phyloP scores from a whole-genome alignment of 2,797 vertebrate genomes.

The Acanthurus lineatus region DNA sequence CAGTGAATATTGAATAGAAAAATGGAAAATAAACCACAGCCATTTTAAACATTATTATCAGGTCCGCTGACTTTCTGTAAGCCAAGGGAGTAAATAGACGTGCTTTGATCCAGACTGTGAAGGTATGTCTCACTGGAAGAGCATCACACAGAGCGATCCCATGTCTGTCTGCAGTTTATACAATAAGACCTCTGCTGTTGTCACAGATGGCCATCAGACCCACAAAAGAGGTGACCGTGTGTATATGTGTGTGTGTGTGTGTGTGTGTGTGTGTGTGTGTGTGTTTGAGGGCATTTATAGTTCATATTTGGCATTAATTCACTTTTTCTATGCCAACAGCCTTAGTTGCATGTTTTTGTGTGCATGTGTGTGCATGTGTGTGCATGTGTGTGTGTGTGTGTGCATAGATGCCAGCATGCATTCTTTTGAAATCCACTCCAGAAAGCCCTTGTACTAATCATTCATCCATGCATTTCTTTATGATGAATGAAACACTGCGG shows the following conservation, averaged over 20 bases:
- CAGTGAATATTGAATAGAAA: slow-evolving; percentile 54
- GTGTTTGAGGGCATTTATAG: slow-evolving; percentile 23
- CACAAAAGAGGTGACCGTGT: slow-evolving; percentile 39
- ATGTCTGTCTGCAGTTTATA: slow-evolving; percentile 61
- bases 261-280: slow-evolving; percentile 9
- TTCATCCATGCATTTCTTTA: slow-evolving; percentile 64
- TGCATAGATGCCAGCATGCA: slow-evolving; percentile 23
- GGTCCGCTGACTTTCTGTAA: slow-evolving; percentile 56
- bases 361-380: slow-evolving; percentile 32
- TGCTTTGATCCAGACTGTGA: slow-evolving; percentile 68
- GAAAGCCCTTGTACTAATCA: slow-evolving; percentile 51
- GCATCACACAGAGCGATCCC: slow-evolving; percentile 48
- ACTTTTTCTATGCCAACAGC: slow-evolving; percentile 29
- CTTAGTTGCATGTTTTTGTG: slow-evolving; percentile 33
- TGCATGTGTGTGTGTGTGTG: slow-evolving; percentile 31
- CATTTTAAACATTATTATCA: slow-evolving; percentile 71
- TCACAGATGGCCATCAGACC: slow-evolving; percentile 69
- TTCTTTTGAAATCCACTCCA: slow-evolving; percentile 43
- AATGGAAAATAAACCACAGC: slow-evolving; percentile 70
- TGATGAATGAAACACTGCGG: slow-evolving; percentile 66
- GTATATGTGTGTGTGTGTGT: slow-evolving; percentile 37
- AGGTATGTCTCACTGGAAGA: slow-evolving; percentile 71
- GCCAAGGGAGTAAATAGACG: slow-evolving; percentile 49
- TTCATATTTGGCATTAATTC: slow-evolving; percentile 34
- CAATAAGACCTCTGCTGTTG: slow-evolving; percentile 63